Evolutionary conservation across 2,113 vertebrate genomes (phyloP), one percentile per base, ranked within the genome.

Genomic region (Leptobrachium ailaonicum): DNA sequence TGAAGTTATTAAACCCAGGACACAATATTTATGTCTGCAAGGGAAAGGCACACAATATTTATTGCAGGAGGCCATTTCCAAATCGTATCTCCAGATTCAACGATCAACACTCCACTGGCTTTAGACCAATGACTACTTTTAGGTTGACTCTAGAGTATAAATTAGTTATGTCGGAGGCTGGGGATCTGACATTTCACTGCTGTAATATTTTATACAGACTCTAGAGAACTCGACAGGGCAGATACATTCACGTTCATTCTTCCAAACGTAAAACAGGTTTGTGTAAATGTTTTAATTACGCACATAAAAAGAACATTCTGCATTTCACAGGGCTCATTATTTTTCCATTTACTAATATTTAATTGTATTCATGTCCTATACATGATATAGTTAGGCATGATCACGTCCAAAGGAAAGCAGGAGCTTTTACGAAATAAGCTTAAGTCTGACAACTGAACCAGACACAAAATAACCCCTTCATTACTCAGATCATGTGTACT

Each of bases 111-210:
- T 60, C 68, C 58, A 68, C 64, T 80, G 78, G 78, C 71, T 68
- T 32, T 45, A 80, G 63, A 73, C 78, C 78, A 80, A 80, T 67
- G 64, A 74, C 50, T n/a, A 63, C 50, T 72, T 80, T 80, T 58
- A 80, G 43, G 32, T 66, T 67, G 71, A 74, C 78, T 80, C 78
- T 80, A 41, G 78, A 80, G 78, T 68, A 80, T 80, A 80, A 80
- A 80, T 80, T 80, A 80, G 78, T 14, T 50, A 72, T 43, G 66
- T 60, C 11, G 64, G 58, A 68, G 71, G 32, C 43, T 5, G 40
- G 77, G 68, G 68, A 79, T 68, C 14, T 73, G 62, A 71, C 53
- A 60, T 60, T 62, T 71, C 44, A 53, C 43, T n/a, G 9, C n/a
- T 45, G 50, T 73, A 6, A 73, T 73, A 62, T n/a, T 80, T 60